phyloP scores from a whole-genome alignment of 2,113 vertebrate species.

The Plotosus lineatus region DNA sequence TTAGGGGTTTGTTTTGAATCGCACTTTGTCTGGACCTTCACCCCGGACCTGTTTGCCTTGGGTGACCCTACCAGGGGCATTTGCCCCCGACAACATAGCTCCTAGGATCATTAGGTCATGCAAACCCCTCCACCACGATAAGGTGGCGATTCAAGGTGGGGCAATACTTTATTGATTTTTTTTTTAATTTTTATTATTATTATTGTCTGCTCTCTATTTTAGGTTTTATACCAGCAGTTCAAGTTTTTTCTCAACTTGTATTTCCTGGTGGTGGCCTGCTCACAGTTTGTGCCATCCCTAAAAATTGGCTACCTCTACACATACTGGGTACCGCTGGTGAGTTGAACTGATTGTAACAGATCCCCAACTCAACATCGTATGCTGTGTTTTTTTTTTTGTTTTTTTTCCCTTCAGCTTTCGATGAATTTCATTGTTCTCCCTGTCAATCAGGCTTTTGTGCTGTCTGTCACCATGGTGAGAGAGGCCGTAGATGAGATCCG shows the following conservation, averaged over 20 bases:
- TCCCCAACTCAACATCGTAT: background rate
- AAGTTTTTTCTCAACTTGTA: conserved; percentile 99
- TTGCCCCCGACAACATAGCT: no score
- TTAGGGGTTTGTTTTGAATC: no score
- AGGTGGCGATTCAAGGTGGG: no score
- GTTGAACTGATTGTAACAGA: conserved; percentile 32
- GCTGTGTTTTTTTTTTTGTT: no score
- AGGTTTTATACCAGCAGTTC: conserved; percentile 99
- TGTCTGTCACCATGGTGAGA: conserved; percentile 88
- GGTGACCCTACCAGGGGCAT: no score
- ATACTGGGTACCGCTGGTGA: conserved; percentile 99
- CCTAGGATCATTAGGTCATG: no score
- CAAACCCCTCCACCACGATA: no score
- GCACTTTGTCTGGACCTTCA: no score
- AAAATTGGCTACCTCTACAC: conserved; percentile 99
- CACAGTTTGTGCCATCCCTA: conserved; percentile 90
- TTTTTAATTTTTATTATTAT: background rate
- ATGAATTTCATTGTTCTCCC: conserved; percentile 12
- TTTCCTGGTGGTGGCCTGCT: conserved; percentile 95
- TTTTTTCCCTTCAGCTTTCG: background rate
- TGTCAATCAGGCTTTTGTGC: conserved; percentile 83
- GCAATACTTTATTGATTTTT: no score
- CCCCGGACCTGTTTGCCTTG: no score
- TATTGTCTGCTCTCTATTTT: conserved; percentile 61
- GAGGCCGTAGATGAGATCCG: conserved; percentile 93